A percentile compares a stretch with the other conserved stretches of the same genome.
These are phyloP conservation scores for Ophion obscuratus DNA, from an alignment of 2,888 invertebrate genomes.

Conservation along the genomic window DNA sequence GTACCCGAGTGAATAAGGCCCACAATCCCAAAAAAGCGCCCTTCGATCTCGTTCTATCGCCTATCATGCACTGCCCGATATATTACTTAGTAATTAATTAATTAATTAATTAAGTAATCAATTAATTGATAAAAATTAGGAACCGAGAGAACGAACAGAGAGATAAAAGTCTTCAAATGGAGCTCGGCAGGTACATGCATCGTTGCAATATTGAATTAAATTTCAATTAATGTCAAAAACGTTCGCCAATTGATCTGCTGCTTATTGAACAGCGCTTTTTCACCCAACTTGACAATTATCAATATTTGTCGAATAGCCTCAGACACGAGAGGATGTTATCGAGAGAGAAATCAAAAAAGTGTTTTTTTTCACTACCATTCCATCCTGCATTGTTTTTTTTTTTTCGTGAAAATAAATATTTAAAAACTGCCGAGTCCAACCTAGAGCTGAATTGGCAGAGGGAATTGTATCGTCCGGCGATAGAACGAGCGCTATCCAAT, in stretches of 20 bases:
- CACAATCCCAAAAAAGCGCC: slow-evolving; percentile 50
- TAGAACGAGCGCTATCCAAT: slow-evolving; percentile 74
- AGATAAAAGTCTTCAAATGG: neutral
- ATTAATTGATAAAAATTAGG: neutral
- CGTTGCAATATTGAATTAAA: neutral
- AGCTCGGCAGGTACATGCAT: neutral
- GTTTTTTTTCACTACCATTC: neutral
- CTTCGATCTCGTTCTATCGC: slow-evolving; percentile 69
- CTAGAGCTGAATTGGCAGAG: slow-evolving; percentile 21
- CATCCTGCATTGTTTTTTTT: neutral
- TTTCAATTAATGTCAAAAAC: neutral
- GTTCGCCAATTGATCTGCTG: neutral
- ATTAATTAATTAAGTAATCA: neutral
- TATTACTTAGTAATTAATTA: neutral
- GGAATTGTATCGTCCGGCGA: slow-evolving; percentile 70
- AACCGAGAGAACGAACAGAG: neutral
- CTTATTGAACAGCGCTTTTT: neutral
- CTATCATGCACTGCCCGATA: slow-evolving; percentile 37
- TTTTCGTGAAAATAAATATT: slow-evolving; percentile 1
- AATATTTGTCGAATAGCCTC: too few relatives aligned
- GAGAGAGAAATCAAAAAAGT: too few relatives aligned
- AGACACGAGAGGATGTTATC: too few relatives aligned
- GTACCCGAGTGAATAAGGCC: slow-evolving; percentile 72
- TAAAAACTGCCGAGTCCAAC: neutral
- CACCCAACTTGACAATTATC: too few relatives aligned